Evolutionary conservation across 2,888 invertebrate genomes (phyloP).

Genomic region (Strigamia transsilvanica): DNA sequence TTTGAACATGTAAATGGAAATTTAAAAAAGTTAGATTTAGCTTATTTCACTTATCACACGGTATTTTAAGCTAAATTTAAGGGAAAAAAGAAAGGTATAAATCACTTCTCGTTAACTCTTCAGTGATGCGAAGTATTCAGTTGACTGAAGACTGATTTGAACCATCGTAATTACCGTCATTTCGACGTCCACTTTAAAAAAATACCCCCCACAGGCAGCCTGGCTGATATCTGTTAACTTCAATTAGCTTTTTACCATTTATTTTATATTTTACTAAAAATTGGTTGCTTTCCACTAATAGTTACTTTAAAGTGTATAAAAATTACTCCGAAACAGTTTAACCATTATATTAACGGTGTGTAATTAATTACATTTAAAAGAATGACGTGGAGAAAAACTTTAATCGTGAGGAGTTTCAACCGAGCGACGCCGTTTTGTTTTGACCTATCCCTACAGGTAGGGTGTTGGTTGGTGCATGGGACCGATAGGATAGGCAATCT

Average conservation of each 20-base stretch:
- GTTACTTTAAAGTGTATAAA: no score
- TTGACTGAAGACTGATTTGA: neutral
- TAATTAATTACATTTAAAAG: no score
- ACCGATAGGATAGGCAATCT: neutral
- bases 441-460: neutral
- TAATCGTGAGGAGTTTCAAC: slow-evolving; percentile 9
- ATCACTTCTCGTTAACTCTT: neutral
- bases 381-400: no score
- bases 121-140: neutral
- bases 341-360: no score
- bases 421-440: slow-evolving; percentile 40
- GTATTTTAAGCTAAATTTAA: no score
- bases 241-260: no score
- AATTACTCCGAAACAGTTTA: no score
- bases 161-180: neutral
- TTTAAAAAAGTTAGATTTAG: neutral
- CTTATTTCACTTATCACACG: no score
- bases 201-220: no score
- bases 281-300: no score
- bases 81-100: neutral
- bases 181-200: neutral
- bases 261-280: no score
- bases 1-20: neutral
- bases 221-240: no score
- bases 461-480: slow-evolving; percentile 2